Evolutionary conservation across 2,888 invertebrate species (phyloP), one percentile per base, ranked within the genome.

Genomic region (Glaucopsyche alexis): DNA sequence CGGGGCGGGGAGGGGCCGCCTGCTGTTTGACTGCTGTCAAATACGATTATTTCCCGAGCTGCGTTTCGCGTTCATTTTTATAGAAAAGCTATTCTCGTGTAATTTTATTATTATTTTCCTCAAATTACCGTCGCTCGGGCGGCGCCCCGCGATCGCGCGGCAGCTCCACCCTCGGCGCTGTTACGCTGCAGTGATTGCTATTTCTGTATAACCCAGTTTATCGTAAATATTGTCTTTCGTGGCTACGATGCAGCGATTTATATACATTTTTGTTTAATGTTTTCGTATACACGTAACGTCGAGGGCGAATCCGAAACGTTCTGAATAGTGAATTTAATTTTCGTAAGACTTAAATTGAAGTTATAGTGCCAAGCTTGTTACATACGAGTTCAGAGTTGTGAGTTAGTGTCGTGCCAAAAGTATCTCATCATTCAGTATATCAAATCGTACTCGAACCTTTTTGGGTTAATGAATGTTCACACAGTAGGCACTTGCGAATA

Each of bases 181-280:
- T 71, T 47, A 75, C 72, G 50, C 71, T 55, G 9, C 67, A 73
- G 73, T 73, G 74, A 60, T 67, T 80, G 81, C 90, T 91, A 92
- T 92, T 92, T 91, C 90, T 86, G 86, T 91, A 89, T 86, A 88
- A 86, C 87, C 85, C 86, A 86, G 83, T 87, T 89, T 83, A 85
- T 84, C 82, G 87, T 90, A 90, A 89, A 90, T 90, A 91, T 89
- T 90, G 89, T 89, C 86, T 87, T 87, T 85, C 81, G 83, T 89
- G 85, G 85, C 81, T 82, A 78, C 79, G 75, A 78, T 80, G 81
- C 82, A 81, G 81, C 82, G 78, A 74, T 78, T 84, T 82, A 81
- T 85, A 81, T 79, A 76, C 49, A 73, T 76, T 79, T 74, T 77
- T 79, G 71, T 42, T 74, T 75, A 76, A 78, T 78, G 77, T 78